Evolutionary conservation across 92 coral and sea anemone species (phyloP), one percentile per base, ranked within the genome.

Genomic region (Ricordea florida): DNA sequence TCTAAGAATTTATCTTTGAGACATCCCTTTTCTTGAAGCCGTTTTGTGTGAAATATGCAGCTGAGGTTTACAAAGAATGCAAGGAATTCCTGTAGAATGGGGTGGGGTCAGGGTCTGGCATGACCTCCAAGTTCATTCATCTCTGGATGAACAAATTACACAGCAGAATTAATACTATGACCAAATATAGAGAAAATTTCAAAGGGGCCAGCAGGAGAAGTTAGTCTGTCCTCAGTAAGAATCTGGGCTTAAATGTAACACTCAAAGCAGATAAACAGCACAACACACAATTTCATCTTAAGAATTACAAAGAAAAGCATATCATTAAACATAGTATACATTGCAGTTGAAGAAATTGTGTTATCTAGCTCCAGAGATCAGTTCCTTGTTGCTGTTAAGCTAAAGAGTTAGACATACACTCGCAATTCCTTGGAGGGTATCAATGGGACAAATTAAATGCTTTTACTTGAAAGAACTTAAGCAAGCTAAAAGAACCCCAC

Each of bases 181-280:
- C 91, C 91, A 72, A 72, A 86, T 86, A 86, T 86, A 86, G 87
- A 65, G 65, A 53, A 55, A 38, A 66, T 30, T 44, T 27, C 18
- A 27, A 49, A 33, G 17, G 43, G n/a, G n/a, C n/a, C n/a, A n/a
- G 17, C 46, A 47, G 74, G 24, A 48, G 27, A n/a, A 51, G 11
- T 24, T 51, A 37, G 24, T 36, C 10, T 51, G 23, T 69, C 26
- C n/a, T n/a, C n/a, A n/a, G n/a, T n/a, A n/a, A n/a, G n/a, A n/a
- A n/a, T n/a, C n/a, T n/a, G n/a, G n/a, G n/a, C n/a, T n/a, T n/a
- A n/a, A n/a, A n/a, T n/a, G n/a, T n/a, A n/a, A n/a, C n/a, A n/a
- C n/a, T n/a, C n/a, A n/a, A n/a, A n/a, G n/a, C n/a, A n/a, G n/a
- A n/a, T n/a, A n/a, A n/a, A n/a, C n/a, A n/a, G n/a, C n/a, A n/a